These are phyloP conservation scores for Perca fluviatilis DNA, from an alignment of 2,113 vertebrate species.

Conservation along the genomic window DNA sequence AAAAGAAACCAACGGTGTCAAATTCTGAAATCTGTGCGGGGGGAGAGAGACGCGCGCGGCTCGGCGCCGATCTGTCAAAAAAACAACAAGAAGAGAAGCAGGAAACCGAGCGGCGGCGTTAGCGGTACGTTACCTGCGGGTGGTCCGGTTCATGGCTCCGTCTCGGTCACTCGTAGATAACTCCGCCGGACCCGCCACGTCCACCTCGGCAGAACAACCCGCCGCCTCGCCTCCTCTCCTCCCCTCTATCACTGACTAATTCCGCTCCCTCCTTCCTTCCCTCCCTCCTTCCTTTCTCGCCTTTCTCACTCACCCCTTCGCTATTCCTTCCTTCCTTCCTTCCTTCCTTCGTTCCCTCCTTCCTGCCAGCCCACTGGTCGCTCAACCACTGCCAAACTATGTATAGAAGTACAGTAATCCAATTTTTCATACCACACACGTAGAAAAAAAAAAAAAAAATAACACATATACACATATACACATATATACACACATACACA, in stretches of 20 bases:
- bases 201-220: conserved; percentile 81
- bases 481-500: no score
- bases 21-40: conserved; percentile 15
- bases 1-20: conserved; percentile 38
- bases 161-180: conserved; percentile 69
- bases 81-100: neutral
- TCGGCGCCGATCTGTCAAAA: conserved; percentile 31
- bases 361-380: conserved; percentile 48
- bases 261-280: conserved; percentile 64
- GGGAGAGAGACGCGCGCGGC: no score
- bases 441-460: no score
- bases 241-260: conserved; percentile 67
- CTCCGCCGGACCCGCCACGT: conserved; percentile 86
- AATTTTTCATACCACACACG: no score
- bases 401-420: no score
- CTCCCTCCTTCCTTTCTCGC: conserved; percentile 34
- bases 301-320: conserved; percentile 16
- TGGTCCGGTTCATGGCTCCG: conserved; percentile 76
- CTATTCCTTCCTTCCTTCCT: conserved; percentile 26
- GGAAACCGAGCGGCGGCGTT: conserved; percentile 2
- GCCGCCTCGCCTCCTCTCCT: conserved; percentile 77
- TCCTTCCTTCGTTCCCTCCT: conserved; percentile 32
- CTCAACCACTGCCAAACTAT: no score
- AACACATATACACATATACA: no score
- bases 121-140: conserved; percentile 77